These are phyloP conservation scores for Acromyrmex heyeri DNA, from an alignment of 1,140 invertebrate genomes.

Conservation along the genomic window DNA sequence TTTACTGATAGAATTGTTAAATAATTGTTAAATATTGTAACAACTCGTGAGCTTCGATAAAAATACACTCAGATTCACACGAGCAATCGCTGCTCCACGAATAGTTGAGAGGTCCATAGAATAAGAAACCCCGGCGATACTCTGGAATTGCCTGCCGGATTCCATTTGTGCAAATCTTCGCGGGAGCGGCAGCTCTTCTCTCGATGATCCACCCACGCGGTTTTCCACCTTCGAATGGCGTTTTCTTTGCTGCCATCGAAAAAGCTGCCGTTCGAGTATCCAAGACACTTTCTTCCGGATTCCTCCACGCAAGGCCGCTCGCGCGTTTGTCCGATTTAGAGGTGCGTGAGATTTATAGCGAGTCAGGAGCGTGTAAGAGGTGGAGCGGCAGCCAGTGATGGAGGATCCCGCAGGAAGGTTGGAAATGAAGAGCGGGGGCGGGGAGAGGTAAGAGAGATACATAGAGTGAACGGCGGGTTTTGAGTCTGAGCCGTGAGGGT, in stretches of 20 bases:
- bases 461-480: slow-evolving; percentile 79
- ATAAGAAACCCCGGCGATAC: slow-evolving; percentile 3
- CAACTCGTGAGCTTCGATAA: too few species aligned
- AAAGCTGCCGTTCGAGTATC: slow-evolving; percentile 41
- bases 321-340: slow-evolving; percentile 79
- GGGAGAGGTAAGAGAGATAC: slow-evolving; percentile 72
- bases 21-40: neutral
- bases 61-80: neutral
- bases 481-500: slow-evolving; percentile 85
- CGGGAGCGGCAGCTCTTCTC: slow-evolving; percentile 32
- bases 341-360: slow-evolving; percentile 84
- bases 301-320: slow-evolving; percentile 67
- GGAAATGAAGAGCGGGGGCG: slow-evolving; percentile 33
- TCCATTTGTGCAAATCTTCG: slow-evolving; percentile 50
- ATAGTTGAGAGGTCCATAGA: neutral
- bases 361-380: slow-evolving; percentile 69
- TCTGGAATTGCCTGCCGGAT: slow-evolving; percentile 34
- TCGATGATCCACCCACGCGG: slow-evolving; percentile 41
- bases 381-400: slow-evolving; percentile 62
- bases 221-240: slow-evolving; percentile 48
- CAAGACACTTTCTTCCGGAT: slow-evolving; percentile 71
- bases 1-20: neutral
- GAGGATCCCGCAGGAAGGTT: slow-evolving; percentile 49
- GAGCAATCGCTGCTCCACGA: neutral
- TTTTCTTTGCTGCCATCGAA: neutral